These are phyloP conservation scores for Lycophotia porphyrea DNA, from an alignment of 2,888 invertebrate species.

Conservation along the genomic window DNA sequence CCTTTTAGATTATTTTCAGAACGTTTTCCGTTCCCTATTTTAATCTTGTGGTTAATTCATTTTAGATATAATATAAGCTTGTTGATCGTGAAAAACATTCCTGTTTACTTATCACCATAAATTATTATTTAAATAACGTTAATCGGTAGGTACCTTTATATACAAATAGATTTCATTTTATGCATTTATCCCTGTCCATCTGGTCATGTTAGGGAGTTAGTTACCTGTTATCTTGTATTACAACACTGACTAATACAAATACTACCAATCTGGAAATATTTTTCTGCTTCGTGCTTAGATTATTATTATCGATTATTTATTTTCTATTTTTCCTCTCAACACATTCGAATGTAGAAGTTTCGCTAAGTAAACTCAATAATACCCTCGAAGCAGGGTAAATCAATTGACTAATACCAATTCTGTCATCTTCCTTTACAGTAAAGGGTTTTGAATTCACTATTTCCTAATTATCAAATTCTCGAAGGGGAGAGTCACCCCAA, in stretches of 20 bases:
- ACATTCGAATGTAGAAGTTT: not conserved
- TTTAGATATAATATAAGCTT: slow-evolving; percentile 44
- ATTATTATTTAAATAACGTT: slow-evolving; percentile 9
- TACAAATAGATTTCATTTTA: slow-evolving; percentile 21
- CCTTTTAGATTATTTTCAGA: slow-evolving; percentile 31
- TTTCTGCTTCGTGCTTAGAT: not conserved
- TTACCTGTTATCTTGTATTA: slow-evolving; percentile 38
- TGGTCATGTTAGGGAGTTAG: not conserved
- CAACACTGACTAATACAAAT: slow-evolving; percentile 1
- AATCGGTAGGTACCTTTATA: not conserved
- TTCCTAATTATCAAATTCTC: slow-evolving; percentile 86
- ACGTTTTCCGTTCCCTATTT: slow-evolving; percentile 46
- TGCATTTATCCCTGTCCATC: slow-evolving; percentile 42
- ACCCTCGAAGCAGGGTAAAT: slow-evolving; percentile 66
- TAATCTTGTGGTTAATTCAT: slow-evolving; percentile 56
- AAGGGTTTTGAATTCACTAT: slow-evolving; percentile 87
- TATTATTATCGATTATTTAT: no score
- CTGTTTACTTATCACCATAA: not conserved
- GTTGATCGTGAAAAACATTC: slow-evolving; percentile 30
- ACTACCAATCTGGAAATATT: not conserved
- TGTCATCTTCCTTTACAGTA: slow-evolving; percentile 76
- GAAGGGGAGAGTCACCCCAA: slow-evolving; percentile 75
- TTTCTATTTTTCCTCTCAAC: not conserved
- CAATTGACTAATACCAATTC: slow-evolving; percentile 78
- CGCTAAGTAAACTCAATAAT: slow-evolving; percentile 3